Base-by-base conservation (phyloP, 2,888 invertebrate genomes). In the Eubasilissa splendida region DNA sequence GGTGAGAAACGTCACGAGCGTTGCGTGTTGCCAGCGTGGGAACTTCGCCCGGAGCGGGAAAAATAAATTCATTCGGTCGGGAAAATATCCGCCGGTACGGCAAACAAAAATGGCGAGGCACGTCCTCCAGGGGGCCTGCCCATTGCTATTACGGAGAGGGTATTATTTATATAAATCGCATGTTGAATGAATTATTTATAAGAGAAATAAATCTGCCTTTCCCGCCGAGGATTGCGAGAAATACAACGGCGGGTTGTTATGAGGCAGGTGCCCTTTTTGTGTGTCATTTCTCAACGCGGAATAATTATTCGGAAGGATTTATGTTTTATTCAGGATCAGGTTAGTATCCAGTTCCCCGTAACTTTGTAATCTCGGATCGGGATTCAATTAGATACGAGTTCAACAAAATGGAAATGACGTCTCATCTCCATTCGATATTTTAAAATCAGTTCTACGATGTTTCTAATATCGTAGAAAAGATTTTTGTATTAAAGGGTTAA, bases 131-230 rank as follows among this genome's bases (percentile, higher is more conserved):
- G 31, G 2, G n/a, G 52, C 14, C 66, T 10, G 31, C 70, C 70
- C 70, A 54, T 22, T 53, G 31, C 70, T 11, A 70, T 53, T 31
- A 70, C 31, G n/a, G 66, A 14, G 70, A 2, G 31, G 31, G n/a
- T 31, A 42, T 65, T 53, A 70, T 77, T 70, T 77, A 70, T 70
- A 70, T 70, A 77, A 77, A 70, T 58, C 70, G 70, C 53, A 58
- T 22, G 56, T 50, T 42, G 70, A 50, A 53, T 70, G 77, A 77
- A 77, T 77, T 70, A 77, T 77, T 77, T 77, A 77, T 77, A 53
- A 68, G 31, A 22, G 14, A 59, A 68, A 77, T 77, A 70, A 58
- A 77, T 70, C 74, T 42, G 50, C 52, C 50, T 14, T 42, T n/a
- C 52, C 66, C 50, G 14, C 50, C 63, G 63, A 42, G 66, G 9